phyloP scores from a whole-genome alignment of 2,113 vertebrate species.

The Apus apus region DNA sequence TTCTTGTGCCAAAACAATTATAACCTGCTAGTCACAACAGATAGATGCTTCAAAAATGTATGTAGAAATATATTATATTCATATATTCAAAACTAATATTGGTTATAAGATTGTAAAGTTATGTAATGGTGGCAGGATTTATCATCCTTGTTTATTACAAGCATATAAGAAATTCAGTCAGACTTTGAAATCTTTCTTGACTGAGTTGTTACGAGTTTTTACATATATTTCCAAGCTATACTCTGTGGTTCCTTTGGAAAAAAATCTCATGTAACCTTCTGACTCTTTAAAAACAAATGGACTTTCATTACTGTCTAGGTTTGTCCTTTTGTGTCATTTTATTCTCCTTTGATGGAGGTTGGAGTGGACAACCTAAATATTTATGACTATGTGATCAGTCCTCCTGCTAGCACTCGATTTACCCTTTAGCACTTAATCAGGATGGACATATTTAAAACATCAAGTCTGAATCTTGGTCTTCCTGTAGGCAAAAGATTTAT shows the following conservation, averaged over 20 bases:
- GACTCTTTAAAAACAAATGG: not conserved
- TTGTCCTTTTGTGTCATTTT: not conserved
- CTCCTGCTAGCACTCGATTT: not conserved
- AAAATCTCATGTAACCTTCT: not conserved
- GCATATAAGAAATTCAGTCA: not conserved
- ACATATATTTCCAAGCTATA: not conserved
- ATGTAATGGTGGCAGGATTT: not conserved
- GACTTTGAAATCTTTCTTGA: not conserved
- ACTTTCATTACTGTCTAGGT: not conserved
- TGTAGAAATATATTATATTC: not conserved
- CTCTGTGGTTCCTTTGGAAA: rapidly evolving
- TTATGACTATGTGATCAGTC: not conserved
- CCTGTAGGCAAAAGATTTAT: not conserved
- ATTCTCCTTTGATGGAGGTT: not conserved
- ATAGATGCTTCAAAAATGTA: not conserved
- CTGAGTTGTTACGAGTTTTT: not conserved
- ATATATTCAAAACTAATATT: not conserved
- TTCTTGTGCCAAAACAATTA: not conserved
- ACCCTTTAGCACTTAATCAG: not conserved
- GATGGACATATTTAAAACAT: slow-evolving; percentile 18
- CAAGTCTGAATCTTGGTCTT: not conserved
- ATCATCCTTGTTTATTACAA: not conserved
- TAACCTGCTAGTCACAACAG: not conserved
- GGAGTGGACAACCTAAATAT: slow-evolving; percentile 35
- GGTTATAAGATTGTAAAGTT: not conserved